phyloP scores from a whole-genome alignment of 2,797 vertebrate species.

The Acanthornis magna region DNA sequence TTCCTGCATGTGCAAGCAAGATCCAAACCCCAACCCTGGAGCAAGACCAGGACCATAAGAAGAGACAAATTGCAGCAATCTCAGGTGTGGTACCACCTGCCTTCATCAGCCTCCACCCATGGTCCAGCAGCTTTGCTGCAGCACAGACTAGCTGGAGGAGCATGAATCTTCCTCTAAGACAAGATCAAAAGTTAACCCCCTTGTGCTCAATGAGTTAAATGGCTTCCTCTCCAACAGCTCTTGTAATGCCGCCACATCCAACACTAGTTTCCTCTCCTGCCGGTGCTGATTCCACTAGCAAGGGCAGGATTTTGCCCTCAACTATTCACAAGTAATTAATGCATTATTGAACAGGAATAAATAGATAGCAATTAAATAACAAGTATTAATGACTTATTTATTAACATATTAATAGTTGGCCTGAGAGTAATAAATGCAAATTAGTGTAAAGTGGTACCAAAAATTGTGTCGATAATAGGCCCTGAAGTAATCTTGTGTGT shows the following conservation, averaged over 20 bases:
- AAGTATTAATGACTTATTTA: constrained; percentile 76
- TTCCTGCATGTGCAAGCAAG: background rate
- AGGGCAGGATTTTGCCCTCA: constrained; percentile 57
- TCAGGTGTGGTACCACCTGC: rapidly evolving
- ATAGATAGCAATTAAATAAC: constrained; percentile 77
- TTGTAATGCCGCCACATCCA: rapidly evolving
- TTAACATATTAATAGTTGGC: constrained; percentile 76
- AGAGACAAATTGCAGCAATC: background rate
- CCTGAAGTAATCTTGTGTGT: constrained; percentile 58
- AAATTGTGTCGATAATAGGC: constrained; percentile 73
- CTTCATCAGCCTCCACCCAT: background rate
- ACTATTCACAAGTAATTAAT: constrained; percentile 73
- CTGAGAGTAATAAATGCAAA: constrained; percentile 74
- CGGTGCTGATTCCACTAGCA: background rate
- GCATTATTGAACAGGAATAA: constrained; percentile 77
- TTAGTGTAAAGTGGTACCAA: constrained; percentile 67
- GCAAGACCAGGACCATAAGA: background rate
- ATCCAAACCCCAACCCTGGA: background rate
- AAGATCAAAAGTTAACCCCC: background rate
- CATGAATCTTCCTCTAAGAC: background rate
- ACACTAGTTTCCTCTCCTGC: background rate
- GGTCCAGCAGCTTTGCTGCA: background rate
- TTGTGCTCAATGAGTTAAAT: background rate
- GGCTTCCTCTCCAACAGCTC: background rate
- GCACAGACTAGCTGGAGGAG: background rate